Conservation (phyloP, 1,140 invertebrate genomes). For the Pogonomyrmex barbatus region DNA sequence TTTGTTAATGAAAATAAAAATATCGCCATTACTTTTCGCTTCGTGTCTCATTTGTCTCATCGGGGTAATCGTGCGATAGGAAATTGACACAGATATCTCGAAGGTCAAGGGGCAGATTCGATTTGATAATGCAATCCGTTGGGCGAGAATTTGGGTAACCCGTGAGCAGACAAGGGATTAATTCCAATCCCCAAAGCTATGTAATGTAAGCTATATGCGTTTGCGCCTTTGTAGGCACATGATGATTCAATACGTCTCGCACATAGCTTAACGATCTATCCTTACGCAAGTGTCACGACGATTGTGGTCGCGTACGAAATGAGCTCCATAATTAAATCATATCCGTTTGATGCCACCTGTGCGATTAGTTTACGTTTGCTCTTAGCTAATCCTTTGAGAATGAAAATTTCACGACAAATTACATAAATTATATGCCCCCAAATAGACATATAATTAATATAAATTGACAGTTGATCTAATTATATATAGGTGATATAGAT, state of each 20-base stretch:
- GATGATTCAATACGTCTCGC: conserved; percentile 37
- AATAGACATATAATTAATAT: too few relatives aligned
- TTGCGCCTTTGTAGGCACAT: conserved; percentile 29
- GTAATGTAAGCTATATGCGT: conserved; percentile 27
- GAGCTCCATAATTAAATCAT: conserved; percentile 33
- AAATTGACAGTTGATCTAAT: too few relatives aligned
- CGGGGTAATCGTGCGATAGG: neutral
- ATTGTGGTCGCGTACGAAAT: conserved; percentile 27
- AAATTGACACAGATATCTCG: conserved; percentile 21
- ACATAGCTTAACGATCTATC: conserved; percentile 35
- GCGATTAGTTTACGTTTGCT: neutral
- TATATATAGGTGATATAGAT: too few relatives aligned
- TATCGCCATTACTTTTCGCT: neutral
- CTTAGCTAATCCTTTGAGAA: neutral
- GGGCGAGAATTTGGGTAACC: conserved; percentile 1
- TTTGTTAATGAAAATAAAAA: neutral
- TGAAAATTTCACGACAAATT: neutral
- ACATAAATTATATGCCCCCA: too few relatives aligned
- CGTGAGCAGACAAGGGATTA: conserved; percentile 21
- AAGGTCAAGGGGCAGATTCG: neutral
- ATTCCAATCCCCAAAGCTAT: conserved; percentile 4
- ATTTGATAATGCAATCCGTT: conserved; percentile 13
- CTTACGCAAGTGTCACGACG: conserved; percentile 21
- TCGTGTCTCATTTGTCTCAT: neutral
- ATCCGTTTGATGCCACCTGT: conserved; percentile 17